Base-by-base conservation (phyloP, 2,797 vertebrate species). In the Tapirus indicus region DNA sequence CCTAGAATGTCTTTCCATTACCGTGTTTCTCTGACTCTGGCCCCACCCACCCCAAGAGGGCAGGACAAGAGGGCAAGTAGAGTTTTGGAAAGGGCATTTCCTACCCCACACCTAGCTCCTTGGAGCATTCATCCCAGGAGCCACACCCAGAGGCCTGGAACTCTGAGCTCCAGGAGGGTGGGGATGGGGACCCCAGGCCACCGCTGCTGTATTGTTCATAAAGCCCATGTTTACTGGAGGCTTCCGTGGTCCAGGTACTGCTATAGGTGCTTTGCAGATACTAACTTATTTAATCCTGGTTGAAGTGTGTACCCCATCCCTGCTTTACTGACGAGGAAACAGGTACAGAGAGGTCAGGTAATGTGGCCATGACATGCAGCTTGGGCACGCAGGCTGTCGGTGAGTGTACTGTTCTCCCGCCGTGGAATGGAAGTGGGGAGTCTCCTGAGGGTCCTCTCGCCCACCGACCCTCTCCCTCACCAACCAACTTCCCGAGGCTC, bases 1-100 rank as follows among this genome's bases (percentile, higher is more conserved):
- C 62, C 9, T 2, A 75, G 91, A 97, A 94, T 91, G 93, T 16
- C 27, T 60, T 94, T 35, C 75, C 94, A 91, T 93, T 94, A 94
- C 91, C 62, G 23, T 38, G 44, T 8, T 47, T 95, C 87, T 94
- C 97, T 56, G 80, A 95, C 72, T 92, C 92, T 92, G 38, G 93
- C 52, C 96, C 56, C 38, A 58, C 83, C 91, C 79, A 77, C 86
- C 77, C 68, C 64, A 47, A 56, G 9, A 88, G 49, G 60, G 23
- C 11, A 88, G 23, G 58, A 38, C 27, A 29, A 92, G 75, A 94
- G 69, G 47, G 93, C 86, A 83, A 90, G 32, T n/a, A 11, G n/a
- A 64, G 10, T 16, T 80, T 92, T 87, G 79, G 96, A 94, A 94
- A 85, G 66, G 14, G 64, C 0, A 58, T 41, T 32, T 27, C 9